These are phyloP conservation scores for Sinosuthora webbiana DNA, from an alignment of 2,113 vertebrate species.

Conservation along the genomic window DNA sequence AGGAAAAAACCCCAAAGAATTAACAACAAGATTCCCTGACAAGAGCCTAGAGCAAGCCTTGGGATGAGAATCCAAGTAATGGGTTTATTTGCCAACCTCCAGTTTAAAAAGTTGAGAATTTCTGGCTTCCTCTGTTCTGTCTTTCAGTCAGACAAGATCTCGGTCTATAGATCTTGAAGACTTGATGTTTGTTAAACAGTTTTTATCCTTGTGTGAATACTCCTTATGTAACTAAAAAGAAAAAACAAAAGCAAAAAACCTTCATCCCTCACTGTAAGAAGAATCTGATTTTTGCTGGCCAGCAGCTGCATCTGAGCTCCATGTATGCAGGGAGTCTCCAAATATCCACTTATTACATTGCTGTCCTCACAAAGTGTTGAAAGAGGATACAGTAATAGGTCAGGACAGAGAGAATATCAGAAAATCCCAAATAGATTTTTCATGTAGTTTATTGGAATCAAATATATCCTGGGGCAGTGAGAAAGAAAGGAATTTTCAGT, in stretches of 20 bases:
- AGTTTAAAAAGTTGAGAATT: background rate
- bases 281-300: background rate
- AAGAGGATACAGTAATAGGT: conserved; percentile 1
- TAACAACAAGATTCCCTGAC: background rate
- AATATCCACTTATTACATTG: background rate
- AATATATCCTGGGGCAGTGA: conserved; percentile 28
- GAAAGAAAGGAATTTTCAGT: conserved; percentile 17
- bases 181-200: background rate
- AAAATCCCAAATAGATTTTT: conserved; percentile 53
- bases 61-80: background rate
- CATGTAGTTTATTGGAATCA: conserved; percentile 38
- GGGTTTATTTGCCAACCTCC: background rate
- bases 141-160: background rate
- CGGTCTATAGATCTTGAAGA: background rate
- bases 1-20: background rate
- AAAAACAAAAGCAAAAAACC: background rate
- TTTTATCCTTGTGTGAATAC: background rate
- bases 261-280: background rate
- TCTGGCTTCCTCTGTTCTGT: background rate
- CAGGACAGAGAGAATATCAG: conserved; percentile 37
- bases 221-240: background rate
- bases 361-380: background rate
- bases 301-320: background rate
- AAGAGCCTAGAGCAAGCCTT: background rate
- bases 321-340: background rate